A percentile compares a stretch with the other conserved stretches of the same genome.
These are phyloP conservation scores for Dicrurus megarhynchus DNA, from an alignment of 2,113 vertebrate species.

Conservation along the genomic window DNA sequence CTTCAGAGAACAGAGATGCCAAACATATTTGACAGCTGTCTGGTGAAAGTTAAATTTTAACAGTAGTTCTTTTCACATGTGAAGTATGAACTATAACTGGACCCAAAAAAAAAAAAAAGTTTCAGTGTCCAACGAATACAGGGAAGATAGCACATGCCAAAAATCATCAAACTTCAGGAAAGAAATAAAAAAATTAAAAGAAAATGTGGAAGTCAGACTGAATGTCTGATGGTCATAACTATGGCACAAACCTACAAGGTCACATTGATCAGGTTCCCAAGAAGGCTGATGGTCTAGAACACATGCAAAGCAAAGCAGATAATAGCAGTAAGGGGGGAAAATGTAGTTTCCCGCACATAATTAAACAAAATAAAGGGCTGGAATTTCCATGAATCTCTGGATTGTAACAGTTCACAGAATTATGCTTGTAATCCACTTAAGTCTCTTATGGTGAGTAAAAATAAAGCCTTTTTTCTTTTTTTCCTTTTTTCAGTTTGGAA, in stretches of 20 bases:
- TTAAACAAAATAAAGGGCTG: not conserved
- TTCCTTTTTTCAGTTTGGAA: not conserved
- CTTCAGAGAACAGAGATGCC: not conserved
- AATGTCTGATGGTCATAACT: not conserved
- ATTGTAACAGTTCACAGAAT: not conserved
- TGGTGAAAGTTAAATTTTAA: not conserved
- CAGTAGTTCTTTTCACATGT: not conserved
- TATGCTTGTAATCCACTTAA: not conserved
- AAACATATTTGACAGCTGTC: not conserved
- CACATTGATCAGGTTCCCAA: not conserved
- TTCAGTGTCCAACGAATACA: not conserved
- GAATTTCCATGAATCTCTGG: not conserved
- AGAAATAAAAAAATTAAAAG: not conserved
- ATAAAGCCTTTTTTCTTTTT: not conserved
- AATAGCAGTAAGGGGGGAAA: rapidly evolving
- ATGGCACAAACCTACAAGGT: not conserved
- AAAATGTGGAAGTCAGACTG: not conserved
- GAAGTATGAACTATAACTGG: not conserved
- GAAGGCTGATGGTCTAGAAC: not conserved
- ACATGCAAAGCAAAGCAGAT: not conserved
- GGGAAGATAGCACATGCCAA: not conserved
- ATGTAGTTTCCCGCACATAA: rapidly evolving
- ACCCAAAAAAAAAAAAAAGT: not conserved
- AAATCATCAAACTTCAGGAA: not conserved
- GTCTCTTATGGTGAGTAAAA: not conserved